phyloP scores from a whole-genome alignment of 2,888 invertebrate genomes.

The Agrilus cyanescens region DNA sequence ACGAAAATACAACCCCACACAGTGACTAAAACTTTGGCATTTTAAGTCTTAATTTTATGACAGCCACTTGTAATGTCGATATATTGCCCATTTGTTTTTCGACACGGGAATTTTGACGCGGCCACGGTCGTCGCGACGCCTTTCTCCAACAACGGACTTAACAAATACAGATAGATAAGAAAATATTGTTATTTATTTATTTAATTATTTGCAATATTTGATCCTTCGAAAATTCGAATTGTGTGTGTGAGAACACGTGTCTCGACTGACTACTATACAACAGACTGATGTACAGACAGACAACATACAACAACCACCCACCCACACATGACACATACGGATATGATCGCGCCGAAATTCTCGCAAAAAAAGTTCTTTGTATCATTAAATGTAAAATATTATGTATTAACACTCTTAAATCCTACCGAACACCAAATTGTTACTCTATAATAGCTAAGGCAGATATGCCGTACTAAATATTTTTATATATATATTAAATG shows the following conservation, averaged over 20 bases:
- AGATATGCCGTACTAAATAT: slow-evolving; percentile 28
- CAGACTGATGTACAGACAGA: too few relatives aligned
- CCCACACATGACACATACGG: not conserved
- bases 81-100: too few relatives aligned
- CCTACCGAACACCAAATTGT: slow-evolving; percentile 35
- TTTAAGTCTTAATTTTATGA: slow-evolving; percentile 24
- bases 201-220: too few relatives aligned
- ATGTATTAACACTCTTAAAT: slow-evolving; percentile 29
- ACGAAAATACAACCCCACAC: slow-evolving; percentile 16
- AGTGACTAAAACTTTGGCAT: slow-evolving; percentile 26
- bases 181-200: too few relatives aligned
- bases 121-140: too few relatives aligned
- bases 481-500: slow-evolving; percentile 31
- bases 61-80: slow-evolving; percentile 3
- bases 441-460: slow-evolving; percentile 30
- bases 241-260: too few relatives aligned
- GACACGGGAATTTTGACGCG: too few relatives aligned
- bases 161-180: too few relatives aligned
- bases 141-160: too few relatives aligned
- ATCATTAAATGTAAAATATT: slow-evolving; percentile 21
- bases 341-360: too few relatives aligned
- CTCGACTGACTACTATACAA: too few relatives aligned
- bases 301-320: not conserved
- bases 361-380: not conserved
- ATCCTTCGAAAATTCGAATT: too few relatives aligned